Evolutionary conservation across 2,113 vertebrate genomes (phyloP).

Genomic region (Rhinolophus ferrumequinum): DNA sequence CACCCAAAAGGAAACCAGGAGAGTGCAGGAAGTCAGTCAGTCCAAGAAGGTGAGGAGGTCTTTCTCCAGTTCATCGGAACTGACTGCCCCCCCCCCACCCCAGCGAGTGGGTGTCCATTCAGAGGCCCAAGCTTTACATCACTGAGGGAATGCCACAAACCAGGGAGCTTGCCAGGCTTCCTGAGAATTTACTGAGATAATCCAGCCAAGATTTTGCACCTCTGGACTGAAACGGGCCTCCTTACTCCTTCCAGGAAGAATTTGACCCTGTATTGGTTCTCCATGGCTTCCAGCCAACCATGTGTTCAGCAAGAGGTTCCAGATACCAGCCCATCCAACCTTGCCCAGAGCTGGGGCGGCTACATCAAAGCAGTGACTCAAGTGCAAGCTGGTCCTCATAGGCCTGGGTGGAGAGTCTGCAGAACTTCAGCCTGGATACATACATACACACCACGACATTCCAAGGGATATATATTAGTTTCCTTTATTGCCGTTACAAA

Average conservation of each 20-base stretch:
- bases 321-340: neutral
- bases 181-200: constrained; percentile 3
- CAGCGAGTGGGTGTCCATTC: rapidly evolving
- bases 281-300: neutral
- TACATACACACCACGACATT: no score
- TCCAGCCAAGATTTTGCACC: constrained; percentile 46
- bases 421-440: neutral
- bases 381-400: neutral
- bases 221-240: neutral
- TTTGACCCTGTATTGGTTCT: neutral
- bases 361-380: neutral
- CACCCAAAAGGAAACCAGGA: neutral
- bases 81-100: neutral
- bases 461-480: neutral
- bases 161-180: constrained; percentile 4
- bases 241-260: constrained; percentile 47
- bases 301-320: neutral
- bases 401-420: neutral
- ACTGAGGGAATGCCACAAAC: neutral
- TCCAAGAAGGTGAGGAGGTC: neutral
- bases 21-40: no score
- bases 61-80: neutral
- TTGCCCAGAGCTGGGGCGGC: neutral
- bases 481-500: neutral
- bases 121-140: neutral